Evolutionary conservation across 2,797 vertebrate genomes (phyloP).

Genomic region (Euthynnus affinis): DNA sequence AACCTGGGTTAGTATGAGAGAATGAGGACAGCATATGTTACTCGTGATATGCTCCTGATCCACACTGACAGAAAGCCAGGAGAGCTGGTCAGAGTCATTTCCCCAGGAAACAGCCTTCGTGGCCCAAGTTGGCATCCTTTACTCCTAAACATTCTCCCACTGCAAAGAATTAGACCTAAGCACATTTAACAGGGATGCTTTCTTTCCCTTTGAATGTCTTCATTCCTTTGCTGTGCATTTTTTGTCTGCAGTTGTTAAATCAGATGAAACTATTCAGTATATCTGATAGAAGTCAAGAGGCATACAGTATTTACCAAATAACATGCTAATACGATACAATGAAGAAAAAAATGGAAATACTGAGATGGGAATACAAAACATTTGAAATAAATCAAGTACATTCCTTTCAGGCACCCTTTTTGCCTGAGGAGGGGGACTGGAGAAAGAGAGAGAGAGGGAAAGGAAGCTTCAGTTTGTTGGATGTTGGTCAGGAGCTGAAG

Average conservation of each 20-base stretch:
- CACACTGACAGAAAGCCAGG: conserved; percentile 46
- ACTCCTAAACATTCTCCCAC: conserved; percentile 43
- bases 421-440: conserved; percentile 30
- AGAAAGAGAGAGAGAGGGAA: conserved; percentile 37
- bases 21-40: conserved; percentile 48
- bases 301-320: conserved; percentile 15
- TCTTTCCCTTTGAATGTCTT: conserved; percentile 28
- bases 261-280: conserved; percentile 14
- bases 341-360: conserved; percentile 25
- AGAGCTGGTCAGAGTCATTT: conserved; percentile 50
- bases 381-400: conserved; percentile 59
- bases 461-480: conserved; percentile 55
- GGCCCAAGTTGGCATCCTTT: conserved; percentile 51
- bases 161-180: conserved; percentile 41
- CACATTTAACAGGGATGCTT: conserved; percentile 43
- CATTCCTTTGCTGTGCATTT: conserved; percentile 22
- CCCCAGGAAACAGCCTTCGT: conserved; percentile 49
- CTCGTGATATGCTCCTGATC: conserved; percentile 54
- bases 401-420: conserved; percentile 61
- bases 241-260: conserved; percentile 3
- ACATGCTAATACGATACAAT: conserved; percentile 18
- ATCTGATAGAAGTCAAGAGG: conserved; percentile 22
- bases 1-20: conserved; percentile 5
- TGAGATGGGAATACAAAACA: conserved; percentile 53
- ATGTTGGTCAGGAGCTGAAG: conserved; percentile 52